Base-by-base conservation (phyloP, 2,888 invertebrate genomes). In the Hypolimnas misippus region DNA sequence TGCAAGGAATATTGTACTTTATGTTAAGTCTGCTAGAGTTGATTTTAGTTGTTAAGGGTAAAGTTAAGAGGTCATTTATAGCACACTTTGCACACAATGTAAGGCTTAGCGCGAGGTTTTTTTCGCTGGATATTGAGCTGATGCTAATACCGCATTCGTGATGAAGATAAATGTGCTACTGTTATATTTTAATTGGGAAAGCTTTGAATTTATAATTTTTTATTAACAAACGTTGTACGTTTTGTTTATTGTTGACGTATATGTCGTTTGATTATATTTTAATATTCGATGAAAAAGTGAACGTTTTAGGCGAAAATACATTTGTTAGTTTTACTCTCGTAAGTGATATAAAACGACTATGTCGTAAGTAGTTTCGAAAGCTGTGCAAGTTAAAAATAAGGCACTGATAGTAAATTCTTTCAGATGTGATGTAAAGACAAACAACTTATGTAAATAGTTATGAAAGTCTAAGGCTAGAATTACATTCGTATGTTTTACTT, bases 21-120 rank as follows among this genome's bases (percentile, higher is more conserved):
- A 63, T 53, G 0, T 0, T 0, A 0, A 16, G 3, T 29, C 0
- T 1, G 4, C 8, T 74, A 78, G 42, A 70, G 79, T 73, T 56
- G 54, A 29, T 62, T 79, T 81, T 80, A 2, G 63, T 0, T 40
- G 65, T 40, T 25, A 2, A 2, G 6, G 7, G 2, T 14, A 31
- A 35, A 62, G 59, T 79, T 79, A 82, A 84, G 79, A 79, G 80
- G 78, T 78, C 78, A 78, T 79, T 81, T 77, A 67, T 66, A 67
- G 66, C 67, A 69, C 73, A 73, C 73, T 80, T 80, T 76, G 81
- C 88, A 87, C 83, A 88, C 87, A 88, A 87, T 87, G 84, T 81
- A 78, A 75, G 80, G 77, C 76, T 77, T 73, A 76, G 78, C 77
- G 66, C 63, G 63, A 63, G 73, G 70, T 79, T 86, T 86, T 85